Evolutionary conservation across 2,113 vertebrate species (phyloP), one percentile per base, ranked within the genome.

Genomic region (Laterallus jamaicensis): DNA sequence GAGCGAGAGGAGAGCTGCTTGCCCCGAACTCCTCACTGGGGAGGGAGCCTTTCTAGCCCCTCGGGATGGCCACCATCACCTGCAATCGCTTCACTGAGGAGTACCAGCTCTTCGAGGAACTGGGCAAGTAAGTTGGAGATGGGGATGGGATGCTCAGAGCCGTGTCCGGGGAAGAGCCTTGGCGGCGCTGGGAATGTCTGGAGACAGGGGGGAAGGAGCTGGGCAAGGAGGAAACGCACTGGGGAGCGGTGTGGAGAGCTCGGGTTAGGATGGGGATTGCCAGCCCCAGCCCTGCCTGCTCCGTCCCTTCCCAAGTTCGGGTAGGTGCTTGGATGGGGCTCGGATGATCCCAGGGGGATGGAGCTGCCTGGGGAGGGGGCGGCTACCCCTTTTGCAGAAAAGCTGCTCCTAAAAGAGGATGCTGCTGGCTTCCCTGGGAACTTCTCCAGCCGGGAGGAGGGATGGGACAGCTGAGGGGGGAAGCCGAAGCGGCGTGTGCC

Each of bases 31-130:
- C 96, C 0, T 88, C 71, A 54, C 92, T 7, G 32, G 90, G 82
- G 92, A 96, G 96, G 93, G 96, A 95, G 95, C 89, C 79, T 96
- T 96, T 92, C 82, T 85, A 96, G 90, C 92, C 95, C 83, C 88
- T 93, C 93, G 96, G 97, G 97, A 99, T 99, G 99, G 99, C 99
- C 90, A 98, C 98, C 97, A 99, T 99, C 97, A 99, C 98, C 98
- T 99, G 98, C 97, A 99, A 98, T 66, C 98, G 99, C 74, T 99
- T 99, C 98, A 99, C 98, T 1, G 99, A 99, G 98, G 99, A 99
- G 97, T 99, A 98, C 92, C 99, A 99, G 98, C 98, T 99, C 95
- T 99, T 99, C 26, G 99, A 99, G 96, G 99, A 99, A 98, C 97
- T 99, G 97, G 99, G 99, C 97, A 99, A 99, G 98, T 99, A 98